Base-by-base conservation (phyloP, 2,797 vertebrate genomes). In the Malurus leucopterus region DNA sequence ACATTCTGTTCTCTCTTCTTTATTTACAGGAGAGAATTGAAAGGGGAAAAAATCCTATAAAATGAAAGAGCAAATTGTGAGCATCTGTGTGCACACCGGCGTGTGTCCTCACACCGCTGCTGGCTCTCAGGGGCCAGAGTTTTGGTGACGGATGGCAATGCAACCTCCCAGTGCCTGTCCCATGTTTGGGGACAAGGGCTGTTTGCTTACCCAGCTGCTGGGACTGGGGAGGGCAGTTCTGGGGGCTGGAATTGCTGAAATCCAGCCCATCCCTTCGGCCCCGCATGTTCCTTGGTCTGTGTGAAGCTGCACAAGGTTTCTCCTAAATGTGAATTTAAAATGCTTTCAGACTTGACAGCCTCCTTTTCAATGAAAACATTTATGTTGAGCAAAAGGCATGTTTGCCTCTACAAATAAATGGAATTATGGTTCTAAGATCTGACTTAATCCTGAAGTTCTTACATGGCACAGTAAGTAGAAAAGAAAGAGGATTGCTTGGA, bases 391-490 rank as follows among this genome's bases (percentile, higher is more conserved):
- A 47, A 86, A 91, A 93, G 41, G 46, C 87, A 79, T 8, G 8
- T 92, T 93, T 93, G 85, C 77, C 53, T 92, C 46, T 79, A 79
- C 80, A 69, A 88, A 93, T 91, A 93, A 92, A 86, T 55, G 87
- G 91, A 89, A 93, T 95, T 90, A 89, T 9, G 15, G 40, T 84
- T 81, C 77, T 40, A 82, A 92, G 75, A 89, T 86, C 64, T 91
- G 89, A 89, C 87, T 95, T 86, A 92, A 94, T 91, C 91, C 88
- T 51, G 85, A 88, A 89, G 85, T 71, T 90, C 84, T 91, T 86
- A 78, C 29, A 13, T 53, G 59, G 57, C n/a, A 23, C 57, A 72
- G 73, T 84, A 86, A 92, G 90, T 57, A 78, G 82, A 77, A 90
- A 72, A 88, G 75, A 94, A 89, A 89, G 88, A 55, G 67, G 82